phyloP scores from a whole-genome alignment of 2,888 invertebrate genomes.

The Chrysina gloriosa region DNA sequence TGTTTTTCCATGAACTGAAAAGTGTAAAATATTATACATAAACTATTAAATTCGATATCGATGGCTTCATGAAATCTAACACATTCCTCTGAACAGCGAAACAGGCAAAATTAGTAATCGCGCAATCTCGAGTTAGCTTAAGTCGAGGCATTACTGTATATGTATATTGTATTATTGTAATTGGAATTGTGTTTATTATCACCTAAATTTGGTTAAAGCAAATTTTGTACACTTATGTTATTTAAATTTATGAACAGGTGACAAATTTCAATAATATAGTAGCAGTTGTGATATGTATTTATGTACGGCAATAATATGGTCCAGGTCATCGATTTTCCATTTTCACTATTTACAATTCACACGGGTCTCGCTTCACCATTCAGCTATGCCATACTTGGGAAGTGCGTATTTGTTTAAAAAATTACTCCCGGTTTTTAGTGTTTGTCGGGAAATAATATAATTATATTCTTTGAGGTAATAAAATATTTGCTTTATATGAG shows the following conservation, averaged over 20 bases:
- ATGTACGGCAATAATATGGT: slow-evolving; percentile 52
- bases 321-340: slow-evolving; percentile 46
- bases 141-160: too few relatives aligned
- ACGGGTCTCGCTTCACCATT: slow-evolving; percentile 48
- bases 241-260: slow-evolving; percentile 36
- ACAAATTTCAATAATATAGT: slow-evolving; percentile 53
- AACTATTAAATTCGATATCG: too few relatives aligned
- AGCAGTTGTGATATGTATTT: slow-evolving; percentile 52
- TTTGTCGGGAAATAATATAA: slow-evolving; percentile 43
- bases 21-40: too few relatives aligned
- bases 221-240: too few relatives aligned
- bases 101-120: too few relatives aligned
- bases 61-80: too few relatives aligned
- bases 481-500: slow-evolving; percentile 38
- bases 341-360: slow-evolving; percentile 56
- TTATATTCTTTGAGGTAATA: slow-evolving; percentile 39
- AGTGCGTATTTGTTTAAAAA: slow-evolving; percentile 40
- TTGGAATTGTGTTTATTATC: too few relatives aligned
- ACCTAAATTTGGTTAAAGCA: too few relatives aligned
- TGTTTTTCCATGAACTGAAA: too few relatives aligned
- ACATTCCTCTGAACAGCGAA: too few relatives aligned
- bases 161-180: too few relatives aligned
- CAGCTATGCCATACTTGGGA: slow-evolving; percentile 37
- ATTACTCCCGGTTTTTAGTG: slow-evolving; percentile 43
- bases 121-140: too few relatives aligned